These are phyloP conservation scores for Neosilurus hyrtlii DNA, from an alignment of 2,797 vertebrate genomes.

Conservation along the genomic window DNA sequence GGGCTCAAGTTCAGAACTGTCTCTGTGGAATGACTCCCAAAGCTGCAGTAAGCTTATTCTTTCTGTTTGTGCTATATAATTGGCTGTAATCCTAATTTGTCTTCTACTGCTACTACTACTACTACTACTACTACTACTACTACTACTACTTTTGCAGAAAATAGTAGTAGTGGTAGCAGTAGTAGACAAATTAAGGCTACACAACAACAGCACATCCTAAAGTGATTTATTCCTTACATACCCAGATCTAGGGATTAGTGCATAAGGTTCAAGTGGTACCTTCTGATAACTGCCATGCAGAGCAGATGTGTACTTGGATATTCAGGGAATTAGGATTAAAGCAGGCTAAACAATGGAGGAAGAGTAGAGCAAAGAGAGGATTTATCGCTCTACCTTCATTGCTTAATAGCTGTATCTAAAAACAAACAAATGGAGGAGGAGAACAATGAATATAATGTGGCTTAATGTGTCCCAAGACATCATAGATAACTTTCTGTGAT, in stretches of 20 bases:
- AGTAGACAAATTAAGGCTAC: no score
- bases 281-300: neutral
- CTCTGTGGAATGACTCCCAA: no score
- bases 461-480: conserved; percentile 53
- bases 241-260: neutral
- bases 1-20: no score
- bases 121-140: no score
- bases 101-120: no score
- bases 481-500: conserved; percentile 52
- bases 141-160: no score
- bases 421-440: conserved; percentile 52
- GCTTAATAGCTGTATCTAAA: conserved; percentile 56
- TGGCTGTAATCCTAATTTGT: no score
- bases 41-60: no score
- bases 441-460: conserved; percentile 55
- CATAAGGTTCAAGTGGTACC: neutral
- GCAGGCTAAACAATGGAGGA: conserved; percentile 5
- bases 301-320: neutral
- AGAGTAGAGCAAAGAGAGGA: conserved; percentile 29
- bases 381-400: conserved; percentile 42
- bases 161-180: no score
- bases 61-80: no score
- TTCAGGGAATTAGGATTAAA: neutral
- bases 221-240: neutral
- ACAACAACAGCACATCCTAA: no score